These are phyloP conservation scores for Diadophis punctatus DNA, from an alignment of 2,113 vertebrate genomes.

Conservation along the genomic window DNA sequence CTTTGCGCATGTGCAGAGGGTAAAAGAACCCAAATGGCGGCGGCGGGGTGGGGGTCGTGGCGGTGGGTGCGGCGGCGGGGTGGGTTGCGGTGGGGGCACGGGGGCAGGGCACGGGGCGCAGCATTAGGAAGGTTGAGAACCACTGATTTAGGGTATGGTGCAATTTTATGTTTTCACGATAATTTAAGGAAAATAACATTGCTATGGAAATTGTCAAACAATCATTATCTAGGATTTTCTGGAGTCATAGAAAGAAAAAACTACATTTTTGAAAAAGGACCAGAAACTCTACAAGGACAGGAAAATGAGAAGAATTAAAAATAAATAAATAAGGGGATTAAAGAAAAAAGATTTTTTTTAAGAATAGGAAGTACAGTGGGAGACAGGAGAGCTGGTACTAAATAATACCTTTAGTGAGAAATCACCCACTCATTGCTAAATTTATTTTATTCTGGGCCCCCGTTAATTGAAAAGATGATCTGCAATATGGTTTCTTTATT, in stretches of 20 bases:
- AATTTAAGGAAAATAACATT: not conserved
- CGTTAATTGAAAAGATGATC: not conserved
- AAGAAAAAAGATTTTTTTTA: not conserved
- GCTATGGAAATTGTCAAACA: not conserved
- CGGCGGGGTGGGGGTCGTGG: no score
- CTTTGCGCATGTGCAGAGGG: no score
- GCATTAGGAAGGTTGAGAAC: no score
- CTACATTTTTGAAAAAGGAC: not conserved
- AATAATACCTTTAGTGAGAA: not conserved
- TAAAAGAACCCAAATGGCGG: no score
- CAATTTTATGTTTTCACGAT: not conserved
- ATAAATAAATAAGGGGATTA: not conserved
- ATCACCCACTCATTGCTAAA: not conserved
- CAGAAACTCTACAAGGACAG: not conserved
- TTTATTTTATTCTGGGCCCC: not conserved
- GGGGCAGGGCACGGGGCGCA: no score
- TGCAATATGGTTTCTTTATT: conserved; percentile 8
- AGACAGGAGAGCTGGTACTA: not conserved
- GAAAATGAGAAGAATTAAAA: not conserved
- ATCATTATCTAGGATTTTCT: not conserved
- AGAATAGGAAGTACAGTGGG: not conserved
- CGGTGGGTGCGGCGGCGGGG: no score
- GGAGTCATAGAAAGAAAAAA: not conserved
- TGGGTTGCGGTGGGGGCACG: no score
- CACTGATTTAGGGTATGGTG: not conserved